Conservation (phyloP, 2,797 vertebrate genomes). For the Neosilurus hyrtlii region DNA sequence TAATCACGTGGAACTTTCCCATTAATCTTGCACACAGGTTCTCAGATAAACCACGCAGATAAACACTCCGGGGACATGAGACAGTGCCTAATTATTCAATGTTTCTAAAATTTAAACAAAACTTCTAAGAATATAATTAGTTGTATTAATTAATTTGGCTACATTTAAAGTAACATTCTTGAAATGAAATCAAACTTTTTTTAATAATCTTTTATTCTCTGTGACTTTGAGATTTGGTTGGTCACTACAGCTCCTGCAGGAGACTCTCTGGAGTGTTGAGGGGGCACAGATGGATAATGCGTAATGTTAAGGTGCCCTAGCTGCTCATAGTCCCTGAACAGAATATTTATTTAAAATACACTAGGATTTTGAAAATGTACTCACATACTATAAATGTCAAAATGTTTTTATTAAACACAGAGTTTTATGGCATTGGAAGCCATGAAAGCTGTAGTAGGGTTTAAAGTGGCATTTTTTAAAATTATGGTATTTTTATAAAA, state of each 20-base stretch:
- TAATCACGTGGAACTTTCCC: neutral
- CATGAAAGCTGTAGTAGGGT: neutral
- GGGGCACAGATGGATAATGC: slow-evolving; percentile 46
- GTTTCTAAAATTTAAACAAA: neutral
- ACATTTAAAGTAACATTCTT: neutral
- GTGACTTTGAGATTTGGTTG: slow-evolving; percentile 19
- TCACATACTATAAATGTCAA: slow-evolving; percentile 15
- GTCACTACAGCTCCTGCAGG: slow-evolving; percentile 15
- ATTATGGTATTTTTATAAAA: neutral
- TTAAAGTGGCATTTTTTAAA: neutral
- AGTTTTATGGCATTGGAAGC: neutral
- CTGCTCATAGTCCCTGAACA: slow-evolving; percentile 16
- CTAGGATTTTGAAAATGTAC: slow-evolving; percentile 32
- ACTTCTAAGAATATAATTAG: neutral
- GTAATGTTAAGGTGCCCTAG: slow-evolving; percentile 41
- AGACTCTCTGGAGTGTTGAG: slow-evolving; percentile 23
- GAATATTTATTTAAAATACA: slow-evolving; percentile 36
- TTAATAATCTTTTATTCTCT: slow-evolving; percentile 28
- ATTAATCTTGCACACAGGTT: neutral
- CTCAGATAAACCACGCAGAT: neutral
- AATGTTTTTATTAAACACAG: slow-evolving; percentile 9
- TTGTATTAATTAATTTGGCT: neutral
- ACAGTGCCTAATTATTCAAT: neutral
- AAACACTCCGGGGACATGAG: neutral
- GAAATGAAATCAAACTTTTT: slow-evolving; percentile 3